A percentile compares a stretch with the other conserved stretches of the same genome.
Evolutionary conservation across 2,113 vertebrate species (phyloP).

Genomic region (Dolichallabes microphthalmus): DNA sequence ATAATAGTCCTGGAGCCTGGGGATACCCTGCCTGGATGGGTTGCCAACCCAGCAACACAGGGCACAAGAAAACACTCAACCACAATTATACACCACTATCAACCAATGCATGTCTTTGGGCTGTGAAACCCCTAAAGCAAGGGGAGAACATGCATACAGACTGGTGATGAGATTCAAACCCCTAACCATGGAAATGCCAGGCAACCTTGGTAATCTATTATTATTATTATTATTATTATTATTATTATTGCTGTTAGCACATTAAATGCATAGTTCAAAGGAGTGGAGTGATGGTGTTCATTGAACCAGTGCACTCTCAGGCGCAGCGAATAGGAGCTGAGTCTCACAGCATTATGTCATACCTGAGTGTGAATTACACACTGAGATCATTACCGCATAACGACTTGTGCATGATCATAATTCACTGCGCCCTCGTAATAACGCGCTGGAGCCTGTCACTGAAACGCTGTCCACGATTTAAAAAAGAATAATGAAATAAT

Average conservation of each 20-base stretch:
- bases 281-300: constrained; percentile 12
- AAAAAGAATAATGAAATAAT: not conserved
- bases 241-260: not conserved
- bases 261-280: not conserved
- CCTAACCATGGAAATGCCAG: no score
- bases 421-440: constrained; percentile 19
- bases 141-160: not conserved
- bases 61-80: no score
- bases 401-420: constrained; percentile 8
- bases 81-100: no score
- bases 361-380: constrained; percentile 42
- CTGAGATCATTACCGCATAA: constrained; percentile 45
- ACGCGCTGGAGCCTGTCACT: not conserved
- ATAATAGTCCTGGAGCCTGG: no score
- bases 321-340: constrained; percentile 42
- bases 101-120: not conserved
- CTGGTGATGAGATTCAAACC: no score
- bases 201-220: no score
- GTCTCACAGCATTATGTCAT: constrained; percentile 52
- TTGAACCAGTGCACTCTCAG: not conserved
- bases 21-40: no score
- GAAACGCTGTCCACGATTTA: not conserved
- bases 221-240: not conserved
- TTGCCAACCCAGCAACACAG: no score
- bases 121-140: not conserved